Evolutionary conservation across 2,888 invertebrate species (phyloP).

Genomic region (Limnephilus marmoratus): DNA sequence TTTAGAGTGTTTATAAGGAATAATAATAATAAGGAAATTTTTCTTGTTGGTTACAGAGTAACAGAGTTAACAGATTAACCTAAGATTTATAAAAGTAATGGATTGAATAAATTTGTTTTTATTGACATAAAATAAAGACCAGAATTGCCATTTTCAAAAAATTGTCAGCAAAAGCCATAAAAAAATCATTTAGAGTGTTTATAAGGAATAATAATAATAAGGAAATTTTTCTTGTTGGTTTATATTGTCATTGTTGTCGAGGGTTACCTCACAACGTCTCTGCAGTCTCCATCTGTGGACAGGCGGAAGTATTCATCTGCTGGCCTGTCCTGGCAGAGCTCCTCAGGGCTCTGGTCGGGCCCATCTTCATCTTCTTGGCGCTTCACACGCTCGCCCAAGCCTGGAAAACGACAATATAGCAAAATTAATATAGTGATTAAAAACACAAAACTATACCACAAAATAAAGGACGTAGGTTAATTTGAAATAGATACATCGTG

Average conservation of each 20-base stretch:
- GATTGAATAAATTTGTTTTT: not conserved
- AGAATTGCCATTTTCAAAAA: not conserved
- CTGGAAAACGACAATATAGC: slow-evolving; percentile 69
- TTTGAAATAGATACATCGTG: too few species aligned
- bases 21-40: not conserved
- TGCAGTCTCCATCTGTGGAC: slow-evolving; percentile 89
- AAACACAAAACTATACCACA: too few species aligned
- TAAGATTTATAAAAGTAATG: not conserved
- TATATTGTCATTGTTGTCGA: not conserved
- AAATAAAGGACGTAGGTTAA: too few species aligned
- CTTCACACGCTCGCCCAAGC: slow-evolving; percentile 76
- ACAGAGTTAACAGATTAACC: slow-evolving; percentile 2
- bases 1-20: not conserved
- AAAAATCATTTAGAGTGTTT: not conserved
- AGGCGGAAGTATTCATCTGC: slow-evolving; percentile 95
- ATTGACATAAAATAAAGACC: not conserved
- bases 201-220: not conserved
- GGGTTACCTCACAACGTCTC: slow-evolving; percentile 93
- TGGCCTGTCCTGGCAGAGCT: slow-evolving; percentile 91
- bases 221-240: not conserved
- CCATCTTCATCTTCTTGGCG: slow-evolving; percentile 84
- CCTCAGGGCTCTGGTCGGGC: slow-evolving; percentile 84
- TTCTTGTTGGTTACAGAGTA: slow-evolving; percentile 2
- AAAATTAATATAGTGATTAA: not conserved
- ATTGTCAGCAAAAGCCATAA: not conserved